A percentile compares a stretch with the other conserved stretches of the same genome.
These are phyloP conservation scores for Hypercompe scribonia DNA, from an alignment of 2,888 invertebrate species.

Conservation along the genomic window DNA sequence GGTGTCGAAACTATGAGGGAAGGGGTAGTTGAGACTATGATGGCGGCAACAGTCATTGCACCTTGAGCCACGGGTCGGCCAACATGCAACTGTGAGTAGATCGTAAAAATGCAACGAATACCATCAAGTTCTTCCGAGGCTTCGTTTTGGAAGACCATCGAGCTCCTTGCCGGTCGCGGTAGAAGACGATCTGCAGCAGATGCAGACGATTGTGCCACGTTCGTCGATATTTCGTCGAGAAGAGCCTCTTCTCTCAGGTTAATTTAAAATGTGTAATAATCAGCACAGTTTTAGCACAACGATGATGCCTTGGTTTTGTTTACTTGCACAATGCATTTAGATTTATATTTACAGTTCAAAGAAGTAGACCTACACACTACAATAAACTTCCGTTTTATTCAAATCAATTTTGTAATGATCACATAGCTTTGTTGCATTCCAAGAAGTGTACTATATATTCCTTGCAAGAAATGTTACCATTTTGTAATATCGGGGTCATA, in stretches of 20 bases:
- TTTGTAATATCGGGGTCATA: background rate
- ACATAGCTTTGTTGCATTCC: background rate
- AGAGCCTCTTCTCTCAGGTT: slow-evolving; percentile 77
- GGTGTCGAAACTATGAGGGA: slow-evolving; percentile 76
- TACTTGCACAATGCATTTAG: background rate
- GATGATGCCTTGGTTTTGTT: background rate
- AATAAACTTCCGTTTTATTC: background rate
- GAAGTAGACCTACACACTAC: background rate
- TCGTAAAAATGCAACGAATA: slow-evolving; percentile 71
- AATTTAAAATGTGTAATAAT: slow-evolving; percentile 19
- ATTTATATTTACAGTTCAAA: background rate
- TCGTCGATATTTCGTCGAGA: slow-evolving; percentile 61
- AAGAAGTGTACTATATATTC: background rate
- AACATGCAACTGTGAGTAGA: slow-evolving; percentile 67
- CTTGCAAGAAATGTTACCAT: background rate
- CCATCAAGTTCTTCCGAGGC: slow-evolving; percentile 81
- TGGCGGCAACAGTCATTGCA: slow-evolving; percentile 83
- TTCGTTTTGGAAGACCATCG: slow-evolving; percentile 88
- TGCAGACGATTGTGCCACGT: slow-evolving; percentile 64
- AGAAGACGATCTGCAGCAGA: slow-evolving; percentile 81
- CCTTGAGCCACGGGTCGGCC: slow-evolving; percentile 70
- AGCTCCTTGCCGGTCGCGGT: slow-evolving; percentile 85
- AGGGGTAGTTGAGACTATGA: slow-evolving; percentile 62
- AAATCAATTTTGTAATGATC: background rate
- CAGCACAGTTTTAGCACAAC: background rate